Evolutionary conservation across 2,888 invertebrate species (phyloP).

Genomic region (Periphyllus acericola): DNA sequence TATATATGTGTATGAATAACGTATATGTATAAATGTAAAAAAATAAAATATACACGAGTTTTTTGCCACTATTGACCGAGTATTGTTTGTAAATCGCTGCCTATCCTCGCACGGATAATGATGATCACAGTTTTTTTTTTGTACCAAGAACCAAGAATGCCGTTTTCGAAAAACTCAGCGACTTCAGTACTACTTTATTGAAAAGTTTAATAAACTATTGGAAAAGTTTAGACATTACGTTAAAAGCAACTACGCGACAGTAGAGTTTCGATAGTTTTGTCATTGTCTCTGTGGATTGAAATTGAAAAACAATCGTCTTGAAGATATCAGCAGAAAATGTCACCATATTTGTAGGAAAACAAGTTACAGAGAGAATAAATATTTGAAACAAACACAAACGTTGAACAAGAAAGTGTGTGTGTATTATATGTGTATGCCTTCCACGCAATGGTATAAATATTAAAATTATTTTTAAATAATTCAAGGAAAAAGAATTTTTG

Average conservation of each 20-base stretch:
- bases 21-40: neutral
- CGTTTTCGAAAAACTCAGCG: neutral
- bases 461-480: slow-evolving; percentile 1
- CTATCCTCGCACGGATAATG: slow-evolving; percentile 4
- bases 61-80: slow-evolving; percentile 7
- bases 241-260: slow-evolving; percentile 32
- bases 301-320: slow-evolving; percentile 52
- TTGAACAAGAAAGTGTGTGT: neutral
- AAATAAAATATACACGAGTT: neutral
- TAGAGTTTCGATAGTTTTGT: slow-evolving; percentile 41
- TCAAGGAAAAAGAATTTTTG: neutral
- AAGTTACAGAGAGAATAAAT: slow-evolving; percentile 6
- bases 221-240: slow-evolving; percentile 46
- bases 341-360: slow-evolving; percentile 18
- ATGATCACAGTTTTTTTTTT: slow-evolving; percentile 29
- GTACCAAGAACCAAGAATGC: neutral
- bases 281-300: slow-evolving; percentile 11
- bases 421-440: too few relatives aligned
- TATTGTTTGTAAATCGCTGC: slow-evolving; percentile 26
- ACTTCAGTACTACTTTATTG: slow-evolving; percentile 41
- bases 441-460: neutral
- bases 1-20: neutral
- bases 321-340: slow-evolving; percentile 40
- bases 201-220: slow-evolving; percentile 50
- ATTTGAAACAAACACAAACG: neutral